Evolutionary conservation across 2,888 invertebrate genomes (phyloP), one percentile per base, ranked within the genome.

Genomic region (Yponomeuta cagnagella): DNA sequence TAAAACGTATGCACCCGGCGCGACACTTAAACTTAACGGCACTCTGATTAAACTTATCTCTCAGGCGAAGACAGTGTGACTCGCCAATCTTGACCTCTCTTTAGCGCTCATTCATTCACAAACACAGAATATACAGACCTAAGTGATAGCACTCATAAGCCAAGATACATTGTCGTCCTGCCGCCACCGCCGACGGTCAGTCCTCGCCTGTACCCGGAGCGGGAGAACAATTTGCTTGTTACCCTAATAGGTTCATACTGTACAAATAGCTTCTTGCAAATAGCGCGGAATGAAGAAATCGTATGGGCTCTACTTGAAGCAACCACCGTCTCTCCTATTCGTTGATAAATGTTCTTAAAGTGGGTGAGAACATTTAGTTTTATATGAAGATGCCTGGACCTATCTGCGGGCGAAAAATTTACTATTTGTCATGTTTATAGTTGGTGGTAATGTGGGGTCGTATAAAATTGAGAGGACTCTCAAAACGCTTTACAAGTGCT

Each of bases 41-140:
- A 78, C 89, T 87, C 88, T 91, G 89, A 91, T 92, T 90, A 90
- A 91, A 91, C 89, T 90, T 91, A 91, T 90, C 90, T 88, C 77
- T 77, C 37, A 48, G 52, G 65, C 63, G 65, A 78, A 78, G 75
- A 76, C 80, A 78, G 78, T 80, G 76, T 80, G 78, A 78, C 80
- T 76, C 80, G 79, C 82, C 83, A 89, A 88, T 88, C 89, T 86
- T 84, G 82, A 85, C 82, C 80, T 82, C 75, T 74, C 82, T 88
- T 89, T 87, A 88, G 83, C 80, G 77, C 76, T 77, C 77, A 77
- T 77, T 79, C 78, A 78, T 80, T 80, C 77, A 58, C 77, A 66
- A 70, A 72, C 70, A 65, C 72, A 69, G 72, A 69, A 74, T 72
- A 72, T 65, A 52, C 52, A n/a, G n/a, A 63, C 12, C 33, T 23